Percentiles rank a stretch among this genome's conserved stretches.
Evolutionary conservation across 2,888 invertebrate species (phyloP).

Genomic region (Pocota personata): DNA sequence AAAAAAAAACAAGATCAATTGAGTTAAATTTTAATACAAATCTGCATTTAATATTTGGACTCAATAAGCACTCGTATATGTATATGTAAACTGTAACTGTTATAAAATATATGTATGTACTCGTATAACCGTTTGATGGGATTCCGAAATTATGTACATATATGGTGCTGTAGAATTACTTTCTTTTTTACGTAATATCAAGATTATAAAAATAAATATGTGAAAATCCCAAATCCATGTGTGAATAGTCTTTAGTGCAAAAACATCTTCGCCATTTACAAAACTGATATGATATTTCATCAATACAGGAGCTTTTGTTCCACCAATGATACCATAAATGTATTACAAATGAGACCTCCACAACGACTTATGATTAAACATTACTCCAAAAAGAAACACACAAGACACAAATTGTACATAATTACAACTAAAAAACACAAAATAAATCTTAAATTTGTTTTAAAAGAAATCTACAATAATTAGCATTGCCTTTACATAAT

Average conservation of each 20-base stretch:
- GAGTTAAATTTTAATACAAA: too few relatives aligned
- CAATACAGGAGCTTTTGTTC: background rate
- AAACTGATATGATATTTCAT: background rate
- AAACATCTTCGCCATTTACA: background rate
- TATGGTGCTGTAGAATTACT: too few relatives aligned
- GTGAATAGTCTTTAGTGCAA: background rate
- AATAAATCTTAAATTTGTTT: constrained; percentile 7
- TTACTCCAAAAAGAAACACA: background rate
- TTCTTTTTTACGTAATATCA: too few relatives aligned
- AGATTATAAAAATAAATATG: too few relatives aligned
- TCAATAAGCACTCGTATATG: too few relatives aligned
- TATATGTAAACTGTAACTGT: too few relatives aligned
- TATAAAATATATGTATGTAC: too few relatives aligned
- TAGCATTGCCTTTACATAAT: constrained; percentile 16
- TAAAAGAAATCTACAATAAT: constrained; percentile 7
- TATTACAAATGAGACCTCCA: constrained; percentile 5
- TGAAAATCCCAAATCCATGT: background rate
- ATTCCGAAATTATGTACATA: too few relatives aligned
- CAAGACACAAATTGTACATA: constrained; percentile 6
- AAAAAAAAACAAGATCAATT: too few relatives aligned
- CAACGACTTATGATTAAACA: constrained; percentile 10
- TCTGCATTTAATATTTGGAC: too few relatives aligned
- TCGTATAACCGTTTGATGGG: too few relatives aligned
- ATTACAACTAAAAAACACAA: constrained; percentile 7
- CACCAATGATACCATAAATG: constrained; percentile 6